Percentiles rank a stretch among this genome's conserved stretches.
Conservation (phyloP, 2,888 invertebrate species). For the Formica aserva region DNA sequence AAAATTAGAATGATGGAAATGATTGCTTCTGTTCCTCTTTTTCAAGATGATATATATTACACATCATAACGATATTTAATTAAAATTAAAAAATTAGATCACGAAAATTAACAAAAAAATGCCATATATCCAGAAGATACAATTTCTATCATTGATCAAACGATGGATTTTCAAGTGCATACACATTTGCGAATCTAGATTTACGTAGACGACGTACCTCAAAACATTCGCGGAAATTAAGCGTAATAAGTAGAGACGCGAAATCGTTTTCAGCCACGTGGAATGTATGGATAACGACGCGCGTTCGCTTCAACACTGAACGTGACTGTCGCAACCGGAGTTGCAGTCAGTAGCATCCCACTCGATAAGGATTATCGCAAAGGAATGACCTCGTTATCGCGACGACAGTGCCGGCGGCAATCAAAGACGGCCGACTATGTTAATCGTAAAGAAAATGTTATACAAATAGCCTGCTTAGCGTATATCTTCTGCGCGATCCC, state of each 20-base stretch:
- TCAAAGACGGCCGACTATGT: constrained; percentile 38
- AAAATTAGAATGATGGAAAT: background rate
- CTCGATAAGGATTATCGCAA: constrained; percentile 74
- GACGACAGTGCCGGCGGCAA: constrained; percentile 37
- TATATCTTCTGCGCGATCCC: constrained; percentile 35
- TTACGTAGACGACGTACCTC: constrained; percentile 8
- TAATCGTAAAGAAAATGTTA: constrained; percentile 41
- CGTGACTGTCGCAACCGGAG: constrained; percentile 33
- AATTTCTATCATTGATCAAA: background rate
- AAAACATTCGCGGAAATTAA: background rate
- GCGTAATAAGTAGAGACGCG: background rate
- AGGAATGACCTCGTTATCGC: constrained; percentile 74
- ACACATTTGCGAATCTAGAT: background rate
- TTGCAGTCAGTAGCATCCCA: constrained; percentile 61
- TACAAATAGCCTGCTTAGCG: constrained; percentile 30
- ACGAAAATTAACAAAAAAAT: background rate
- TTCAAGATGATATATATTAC: background rate
- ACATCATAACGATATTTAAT: background rate
- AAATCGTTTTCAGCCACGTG: constrained; percentile 24
- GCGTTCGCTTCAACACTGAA: constrained; percentile 55
- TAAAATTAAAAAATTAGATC: background rate
- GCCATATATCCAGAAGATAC: background rate
- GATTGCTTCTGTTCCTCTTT: background rate
- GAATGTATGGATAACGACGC: constrained; percentile 17
- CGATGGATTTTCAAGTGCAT: background rate